Evolutionary conservation across 2,888 invertebrate species (phyloP).

Genomic region (Tanytarsus gracilentus): DNA sequence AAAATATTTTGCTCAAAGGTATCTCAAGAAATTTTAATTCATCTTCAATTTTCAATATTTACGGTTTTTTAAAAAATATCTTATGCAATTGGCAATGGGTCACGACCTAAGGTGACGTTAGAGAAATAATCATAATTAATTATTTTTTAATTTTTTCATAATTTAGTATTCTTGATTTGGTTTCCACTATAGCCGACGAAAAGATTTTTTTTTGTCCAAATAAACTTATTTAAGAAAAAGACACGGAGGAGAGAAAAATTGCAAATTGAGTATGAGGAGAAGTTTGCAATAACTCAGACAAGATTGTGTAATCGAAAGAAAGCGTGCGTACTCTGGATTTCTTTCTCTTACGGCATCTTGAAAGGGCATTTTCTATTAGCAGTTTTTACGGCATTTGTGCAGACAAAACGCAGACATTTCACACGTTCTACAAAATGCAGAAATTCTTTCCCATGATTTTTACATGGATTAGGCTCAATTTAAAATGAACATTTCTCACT

Average conservation of each 20-base stretch:
- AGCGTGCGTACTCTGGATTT: no score
- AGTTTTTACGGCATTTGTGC: no score
- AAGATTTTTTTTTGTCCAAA: no score
- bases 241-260: background rate
- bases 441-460: background rate
- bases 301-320: no score
- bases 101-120: slow-evolving; percentile 64
- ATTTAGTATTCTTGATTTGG: slow-evolving; percentile 19
- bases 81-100: slow-evolving; percentile 46
- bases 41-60: background rate
- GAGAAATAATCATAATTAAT: background rate
- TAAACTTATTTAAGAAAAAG: no score
- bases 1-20: background rate
- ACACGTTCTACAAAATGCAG: background rate
- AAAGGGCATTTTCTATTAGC: no score
- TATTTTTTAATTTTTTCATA: background rate
- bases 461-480: background rate
- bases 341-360: no score
- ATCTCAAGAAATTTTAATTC: background rate
- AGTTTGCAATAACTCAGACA: no score
- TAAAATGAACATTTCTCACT: background rate
- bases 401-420: no score
- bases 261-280: no score
- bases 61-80: background rate
- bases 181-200: slow-evolving; percentile 23